Evolutionary conservation across 2,888 invertebrate genomes (phyloP), one percentile per base, ranked within the genome.

Genomic region (Flabesymbios commensalis): DNA sequence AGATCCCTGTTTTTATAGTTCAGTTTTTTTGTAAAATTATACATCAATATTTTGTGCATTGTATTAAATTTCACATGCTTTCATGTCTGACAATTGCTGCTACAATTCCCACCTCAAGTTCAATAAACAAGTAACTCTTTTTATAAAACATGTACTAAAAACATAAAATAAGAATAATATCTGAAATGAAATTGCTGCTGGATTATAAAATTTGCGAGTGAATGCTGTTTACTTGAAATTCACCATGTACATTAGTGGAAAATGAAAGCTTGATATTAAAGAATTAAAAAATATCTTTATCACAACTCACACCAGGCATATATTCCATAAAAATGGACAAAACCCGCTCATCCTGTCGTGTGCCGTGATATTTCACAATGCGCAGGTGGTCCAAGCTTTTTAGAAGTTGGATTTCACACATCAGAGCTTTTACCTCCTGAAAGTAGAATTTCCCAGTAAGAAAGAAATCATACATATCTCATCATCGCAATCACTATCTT

Each of bases 261-360:
- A 17, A 29, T 28, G 1, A 51, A 14, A 45, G 10, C 17, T 45
- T 17, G 22, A 45, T 45, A 45, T 10, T 45, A 17, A 10, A 1
- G n/a, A 45, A 45, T 45, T 10, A n/a, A n/a, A 45, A 10, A 45
- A 45, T 19, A 14, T 45, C 45, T 10, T 19, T 19, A 28, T 24
- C n/a, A 17, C 10, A 19, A 72, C 78, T 71, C 65, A 83, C 83
- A 65, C 84, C 84, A 5, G 83, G 76, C 83, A 85, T 83, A 66
- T 79, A 84, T 71, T 85, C 85, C 82, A 85, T 84, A 69, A 85
- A 84, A 65, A 85, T 84, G 57, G 77, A 81, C 31, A 84, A 73
- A 29, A 75, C 71, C n/a, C 31, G 48, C 28, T 75, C 73, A 39
- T 78, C 77, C 58, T 80, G 72, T 49, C 74, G 72, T 63, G 80